These are phyloP conservation scores for Sphenodon punctatus DNA, from an alignment of 2,797 vertebrate genomes.

Conservation along the genomic window DNA sequence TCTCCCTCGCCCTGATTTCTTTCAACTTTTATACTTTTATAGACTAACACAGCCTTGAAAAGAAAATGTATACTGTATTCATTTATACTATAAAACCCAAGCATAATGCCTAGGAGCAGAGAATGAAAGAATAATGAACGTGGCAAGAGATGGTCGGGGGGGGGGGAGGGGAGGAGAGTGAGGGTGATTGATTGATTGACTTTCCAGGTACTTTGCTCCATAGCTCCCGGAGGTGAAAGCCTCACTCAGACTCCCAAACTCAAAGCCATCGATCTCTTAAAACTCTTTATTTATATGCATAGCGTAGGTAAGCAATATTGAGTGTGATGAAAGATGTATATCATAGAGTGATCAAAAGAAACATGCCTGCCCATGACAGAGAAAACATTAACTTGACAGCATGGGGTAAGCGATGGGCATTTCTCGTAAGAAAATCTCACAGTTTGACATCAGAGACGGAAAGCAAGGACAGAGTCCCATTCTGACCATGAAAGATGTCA, in stretches of 20 bases:
- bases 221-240: not conserved
- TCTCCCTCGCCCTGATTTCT: not conserved
- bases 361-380: rapidly evolving
- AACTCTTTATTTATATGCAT: not conserved
- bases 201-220: constrained; percentile 25
- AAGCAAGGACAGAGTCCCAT: no score
- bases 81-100: not conserved
- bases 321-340: not conserved
- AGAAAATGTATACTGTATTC: not conserved
- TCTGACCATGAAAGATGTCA: no score
- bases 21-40: not conserved
- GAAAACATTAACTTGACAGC: not conserved
- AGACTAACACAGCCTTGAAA: not conserved
- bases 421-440: not conserved
- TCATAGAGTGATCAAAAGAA: not conserved
- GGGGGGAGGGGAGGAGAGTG: not conserved
- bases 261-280: constrained; percentile 4
- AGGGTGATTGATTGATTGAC: constrained; percentile 4
- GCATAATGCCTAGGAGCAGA: not conserved
- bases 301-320: not conserved
- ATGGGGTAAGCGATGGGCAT: not conserved
- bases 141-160: no score
- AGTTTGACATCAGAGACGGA: not conserved
- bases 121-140: not conserved
- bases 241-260: constrained; percentile 9